Conservation (phyloP, 2,888 invertebrate species). For the Margaritifera margaritifera region DNA sequence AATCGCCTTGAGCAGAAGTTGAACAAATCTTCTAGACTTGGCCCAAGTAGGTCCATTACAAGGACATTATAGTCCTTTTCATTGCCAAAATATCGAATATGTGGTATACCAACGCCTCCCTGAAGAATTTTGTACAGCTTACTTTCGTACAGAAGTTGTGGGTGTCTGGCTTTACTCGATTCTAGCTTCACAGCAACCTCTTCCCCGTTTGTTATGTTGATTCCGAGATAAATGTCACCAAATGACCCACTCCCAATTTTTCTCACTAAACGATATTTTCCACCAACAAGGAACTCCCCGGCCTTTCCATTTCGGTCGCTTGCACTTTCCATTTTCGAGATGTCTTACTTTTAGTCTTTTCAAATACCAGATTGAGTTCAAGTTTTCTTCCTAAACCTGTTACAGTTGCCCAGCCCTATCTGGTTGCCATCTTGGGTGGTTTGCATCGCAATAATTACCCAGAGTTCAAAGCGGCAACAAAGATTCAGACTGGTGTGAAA, state of each 20-base stretch:
- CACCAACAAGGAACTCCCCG: constrained; percentile 69
- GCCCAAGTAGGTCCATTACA: constrained; percentile 96
- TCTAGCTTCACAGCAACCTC: constrained; percentile 77
- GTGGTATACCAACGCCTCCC: constrained; percentile 74
- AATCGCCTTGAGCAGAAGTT: constrained; percentile 99
- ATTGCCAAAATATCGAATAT: constrained; percentile 77
- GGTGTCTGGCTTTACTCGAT: constrained; percentile 75
- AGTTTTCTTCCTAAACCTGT: constrained; percentile 31
- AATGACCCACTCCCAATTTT: constrained; percentile 73
- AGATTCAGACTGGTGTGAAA: background rate
- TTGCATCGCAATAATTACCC: constrained; percentile 60
- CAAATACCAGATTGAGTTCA: constrained; percentile 1
- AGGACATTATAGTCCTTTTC: constrained; percentile 98
- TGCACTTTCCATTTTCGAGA: constrained; percentile 45
- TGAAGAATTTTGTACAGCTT: constrained; percentile 76
- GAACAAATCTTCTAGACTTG: constrained; percentile 80
- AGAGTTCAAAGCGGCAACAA: constrained; percentile 28
- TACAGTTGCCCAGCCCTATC: constrained; percentile 40
- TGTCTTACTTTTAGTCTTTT: background rate
- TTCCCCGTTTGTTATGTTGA: constrained; percentile 72
- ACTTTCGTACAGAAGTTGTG: constrained; percentile 76
- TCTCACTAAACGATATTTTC: constrained; percentile 71
- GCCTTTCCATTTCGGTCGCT: constrained; percentile 39
- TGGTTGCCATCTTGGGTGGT: constrained; percentile 70
- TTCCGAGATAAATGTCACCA: constrained; percentile 73